Percentiles rank a stretch among this genome's conserved stretches.
phyloP scores from a whole-genome alignment of 35 echinoderm and acorn worm genomes.

The Ophiothrix spiculata region DNA sequence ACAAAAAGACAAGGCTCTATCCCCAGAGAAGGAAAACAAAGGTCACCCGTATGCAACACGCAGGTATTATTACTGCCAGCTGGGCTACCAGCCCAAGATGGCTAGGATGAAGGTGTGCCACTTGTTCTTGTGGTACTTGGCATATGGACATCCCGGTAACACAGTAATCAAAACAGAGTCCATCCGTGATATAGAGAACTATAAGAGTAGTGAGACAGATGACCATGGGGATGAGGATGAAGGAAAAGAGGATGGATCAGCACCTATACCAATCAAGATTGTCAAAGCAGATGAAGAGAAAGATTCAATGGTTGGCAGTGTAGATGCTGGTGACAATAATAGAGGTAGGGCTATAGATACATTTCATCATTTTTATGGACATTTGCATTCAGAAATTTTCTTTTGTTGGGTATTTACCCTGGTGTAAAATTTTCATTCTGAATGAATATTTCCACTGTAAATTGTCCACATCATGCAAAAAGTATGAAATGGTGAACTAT shows the following conservation, averaged over 20 bases:
- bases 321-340: too few species aligned
- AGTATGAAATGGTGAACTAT: too few species aligned
- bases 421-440: too few species aligned
- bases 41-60: too few species aligned
- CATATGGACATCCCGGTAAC: conserved; percentile 19
- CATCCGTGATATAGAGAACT: not conserved
- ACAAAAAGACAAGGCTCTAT: too few species aligned
- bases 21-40: too few species aligned
- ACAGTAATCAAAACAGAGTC: not conserved
- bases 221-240: not conserved
- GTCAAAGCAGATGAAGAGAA: not conserved
- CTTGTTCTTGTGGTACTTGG: conserved; percentile 33
- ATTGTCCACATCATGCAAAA: too few species aligned
- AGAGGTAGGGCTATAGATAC: too few species aligned
- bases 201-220: not conserved
- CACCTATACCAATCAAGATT: not conserved
- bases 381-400: too few species aligned
- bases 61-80: not conserved
- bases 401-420: too few species aligned
- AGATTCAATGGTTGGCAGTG: not conserved
- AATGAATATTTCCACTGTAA: too few species aligned
- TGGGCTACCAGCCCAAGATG: conserved; percentile 38
- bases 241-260: not conserved
- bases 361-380: too few species aligned
- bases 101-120: conserved; percentile 17